Conservation (phyloP, 2,888 invertebrate genomes). For the Cantharis nigra region DNA sequence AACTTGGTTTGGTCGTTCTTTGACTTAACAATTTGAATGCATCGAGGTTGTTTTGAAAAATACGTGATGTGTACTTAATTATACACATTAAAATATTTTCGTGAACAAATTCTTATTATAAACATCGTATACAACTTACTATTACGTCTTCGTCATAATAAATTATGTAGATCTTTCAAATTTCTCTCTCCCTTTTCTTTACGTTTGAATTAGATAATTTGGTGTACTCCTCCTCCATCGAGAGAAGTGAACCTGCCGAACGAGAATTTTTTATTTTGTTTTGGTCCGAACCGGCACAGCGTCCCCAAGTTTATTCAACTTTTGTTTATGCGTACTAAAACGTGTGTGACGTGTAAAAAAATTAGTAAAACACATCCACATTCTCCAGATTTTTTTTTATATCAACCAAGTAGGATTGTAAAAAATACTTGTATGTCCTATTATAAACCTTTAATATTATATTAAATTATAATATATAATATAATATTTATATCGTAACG, state of each 20-base stretch:
- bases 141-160: neutral
- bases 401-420: neutral
- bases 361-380: neutral
- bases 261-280: neutral
- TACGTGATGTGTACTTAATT: neutral
- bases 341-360: neutral
- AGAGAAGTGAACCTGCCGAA: neutral
- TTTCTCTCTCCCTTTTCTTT: neutral
- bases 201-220: neutral
- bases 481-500: neutral
- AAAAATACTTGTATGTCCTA: neutral
- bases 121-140: neutral
- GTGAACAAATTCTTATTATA: neutral
- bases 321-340: slow-evolving; percentile 1
- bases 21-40: slow-evolving; percentile 15
- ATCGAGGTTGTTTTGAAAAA: neutral
- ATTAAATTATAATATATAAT: too few relatives aligned
- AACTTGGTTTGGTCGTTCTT: slow-evolving; percentile 21
- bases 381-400: neutral
- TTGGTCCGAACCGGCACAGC: neutral
- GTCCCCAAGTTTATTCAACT: neutral
- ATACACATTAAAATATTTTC: neutral
- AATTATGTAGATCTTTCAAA: neutral
- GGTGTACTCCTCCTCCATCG: neutral
- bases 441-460: too few relatives aligned